phyloP scores from a whole-genome alignment of 2,888 invertebrate genomes.

The Sipunculus nudus region DNA sequence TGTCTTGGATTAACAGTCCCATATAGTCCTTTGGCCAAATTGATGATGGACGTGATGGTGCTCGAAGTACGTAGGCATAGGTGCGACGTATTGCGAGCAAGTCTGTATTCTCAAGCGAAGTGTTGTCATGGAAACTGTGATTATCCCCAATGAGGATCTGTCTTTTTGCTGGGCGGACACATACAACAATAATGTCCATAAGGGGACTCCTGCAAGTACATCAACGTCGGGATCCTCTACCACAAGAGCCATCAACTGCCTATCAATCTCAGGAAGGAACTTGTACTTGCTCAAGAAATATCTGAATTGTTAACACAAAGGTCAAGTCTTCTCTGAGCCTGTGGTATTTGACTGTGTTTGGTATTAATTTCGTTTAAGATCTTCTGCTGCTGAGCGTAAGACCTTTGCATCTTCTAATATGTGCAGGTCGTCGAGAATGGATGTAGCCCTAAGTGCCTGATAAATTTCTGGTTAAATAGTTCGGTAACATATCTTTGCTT shows the following conservation, averaged over 20 bases:
- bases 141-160: constrained; percentile 7
- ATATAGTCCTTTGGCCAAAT: constrained; percentile 4
- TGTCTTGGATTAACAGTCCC: neutral
- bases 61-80: neutral
- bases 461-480: too few species aligned
- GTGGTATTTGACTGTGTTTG: too few species aligned
- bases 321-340: too few species aligned
- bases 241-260: constrained; percentile 23
- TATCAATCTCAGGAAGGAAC: too few species aligned
- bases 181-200: constrained; percentile 41
- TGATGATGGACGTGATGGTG: neutral
- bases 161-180: constrained; percentile 32
- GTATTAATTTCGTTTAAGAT: too few species aligned
- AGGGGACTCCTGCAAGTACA: constrained; percentile 35
- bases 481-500: too few species aligned
- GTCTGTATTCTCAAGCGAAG: neutral
- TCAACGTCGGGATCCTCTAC: constrained; percentile 37
- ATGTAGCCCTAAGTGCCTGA: too few species aligned
- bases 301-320: too few species aligned
- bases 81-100: neutral
- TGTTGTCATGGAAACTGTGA: neutral
- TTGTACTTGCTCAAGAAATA: too few species aligned
- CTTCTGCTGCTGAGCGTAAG: too few species aligned
- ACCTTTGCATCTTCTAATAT: too few species aligned
- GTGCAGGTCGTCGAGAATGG: too few species aligned